Base-by-base conservation (phyloP, 2,888 invertebrate species). In the Ormyrus thymus region DNA sequence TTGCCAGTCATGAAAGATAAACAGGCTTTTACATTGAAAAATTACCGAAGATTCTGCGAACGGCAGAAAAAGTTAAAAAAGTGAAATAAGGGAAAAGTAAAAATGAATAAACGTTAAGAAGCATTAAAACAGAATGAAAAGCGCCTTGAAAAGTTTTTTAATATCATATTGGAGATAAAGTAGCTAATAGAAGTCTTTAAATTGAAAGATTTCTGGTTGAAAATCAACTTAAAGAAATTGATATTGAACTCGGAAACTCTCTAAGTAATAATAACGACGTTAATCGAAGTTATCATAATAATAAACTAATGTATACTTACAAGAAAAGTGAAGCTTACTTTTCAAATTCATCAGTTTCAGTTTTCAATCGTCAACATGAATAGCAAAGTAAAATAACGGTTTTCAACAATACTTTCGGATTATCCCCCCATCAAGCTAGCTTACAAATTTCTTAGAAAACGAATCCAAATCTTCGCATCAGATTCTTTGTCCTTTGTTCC, bases 81-180 rank as follows among this genome's bases (percentile, higher is more conserved):
- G 9, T 10, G 10, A 51, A 58, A 58, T 58, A 58, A 74, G 53
- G 9, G 13, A 73, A 51, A 65, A 51, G 51, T 50, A 51, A n/a
- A 48, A 29, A 58, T 48, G 43, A 48, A 74, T 74, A 74, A 65
- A 58, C 55, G 43, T 53, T 51, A 43, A n/a, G 10, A 74, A 55
- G 46, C 45, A 15, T 64, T 6, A 46, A 29, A 4, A 55, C 15
- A 43, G 8, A 50, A 51, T 43, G 43, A n/a, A 70, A n/a, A 70
- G 29, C 59, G 45, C 8, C 10, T 51, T 45, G 8, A 64, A 55
- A 73, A 73, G 59, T 73, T 73, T 73, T 6, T 6, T 15, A 73
- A 55, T 55, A 73, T 62, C 64, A 10, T 29, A 73, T 73, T 64
- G 72, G 7, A 64, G 29, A 72, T 62, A n/a, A 73, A 64, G 64